A percentile compares a stretch with the other conserved stretches of the same genome.
These are phyloP conservation scores for Bombus superbus DNA, from an alignment of 1,140 invertebrate species.

Conservation along the genomic window DNA sequence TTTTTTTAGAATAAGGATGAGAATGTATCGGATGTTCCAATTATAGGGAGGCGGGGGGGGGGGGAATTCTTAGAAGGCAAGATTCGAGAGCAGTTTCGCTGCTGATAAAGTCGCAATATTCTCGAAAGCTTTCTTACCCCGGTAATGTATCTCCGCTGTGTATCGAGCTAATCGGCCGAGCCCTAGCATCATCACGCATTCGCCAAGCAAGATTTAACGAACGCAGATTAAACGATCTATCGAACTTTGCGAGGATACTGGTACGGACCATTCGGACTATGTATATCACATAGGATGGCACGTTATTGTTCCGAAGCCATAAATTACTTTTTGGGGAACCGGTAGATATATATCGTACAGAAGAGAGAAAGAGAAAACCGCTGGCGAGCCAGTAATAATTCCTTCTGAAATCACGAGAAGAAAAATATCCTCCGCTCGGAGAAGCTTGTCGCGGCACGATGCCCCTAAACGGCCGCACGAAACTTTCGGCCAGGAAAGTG, in stretches of 20 bases:
- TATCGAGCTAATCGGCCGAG: neutral
- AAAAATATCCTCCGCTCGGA: conserved; percentile 49
- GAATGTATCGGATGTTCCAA: too few species aligned
- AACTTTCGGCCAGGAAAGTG: conserved; percentile 52
- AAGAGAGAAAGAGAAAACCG: too few species aligned
- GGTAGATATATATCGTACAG: neutral
- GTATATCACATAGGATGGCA: conserved; percentile 42
- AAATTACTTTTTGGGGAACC: conserved; percentile 50
- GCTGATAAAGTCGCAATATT: too few species aligned
- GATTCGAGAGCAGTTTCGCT: too few species aligned
- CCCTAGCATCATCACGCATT: too few species aligned
- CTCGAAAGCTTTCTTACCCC: too few species aligned
- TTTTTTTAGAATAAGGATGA: too few species aligned
- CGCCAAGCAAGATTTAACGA: neutral
- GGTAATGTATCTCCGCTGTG: too few species aligned
- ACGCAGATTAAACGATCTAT: conserved; percentile 15
- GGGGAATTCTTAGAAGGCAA: too few species aligned
- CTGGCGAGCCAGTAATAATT: conserved; percentile 56
- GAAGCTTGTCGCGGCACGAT: conserved; percentile 40
- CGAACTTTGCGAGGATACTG: conserved; percentile 16
- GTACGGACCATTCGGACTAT: neutral
- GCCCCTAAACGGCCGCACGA: conserved; percentile 23
- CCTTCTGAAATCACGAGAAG: conserved; percentile 35
- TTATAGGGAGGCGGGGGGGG: too few species aligned
- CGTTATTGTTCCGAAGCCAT: conserved; percentile 49